Conservation (phyloP, 2,113 vertebrate genomes). For the Eidolon helvum region DNA sequence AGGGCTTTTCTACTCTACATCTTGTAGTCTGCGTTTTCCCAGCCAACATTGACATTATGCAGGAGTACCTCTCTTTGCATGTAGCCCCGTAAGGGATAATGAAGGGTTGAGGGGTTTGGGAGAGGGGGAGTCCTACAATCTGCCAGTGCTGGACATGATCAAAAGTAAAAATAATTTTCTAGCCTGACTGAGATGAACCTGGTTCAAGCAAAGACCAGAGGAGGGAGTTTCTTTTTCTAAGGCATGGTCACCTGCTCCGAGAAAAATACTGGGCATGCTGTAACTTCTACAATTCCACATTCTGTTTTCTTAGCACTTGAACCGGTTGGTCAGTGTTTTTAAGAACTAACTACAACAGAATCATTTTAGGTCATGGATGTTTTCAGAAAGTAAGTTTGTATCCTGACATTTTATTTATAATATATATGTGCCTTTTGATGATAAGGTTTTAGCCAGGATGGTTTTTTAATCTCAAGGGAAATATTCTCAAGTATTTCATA, state of each 20-base stretch:
- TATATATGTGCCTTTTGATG: conserved; percentile 5
- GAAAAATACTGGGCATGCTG: conserved; percentile 17
- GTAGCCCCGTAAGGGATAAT: neutral
- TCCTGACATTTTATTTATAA: conserved; percentile 21
- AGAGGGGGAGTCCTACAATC: neutral
- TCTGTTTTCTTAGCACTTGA: conserved; percentile 34
- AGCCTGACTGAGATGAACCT: neutral
- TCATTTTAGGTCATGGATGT: conserved; percentile 33
- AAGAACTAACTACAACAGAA: conserved; percentile 36
- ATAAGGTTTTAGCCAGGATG: conserved; percentile 22
- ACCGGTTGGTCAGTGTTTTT: neutral
- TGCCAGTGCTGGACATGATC: neutral
- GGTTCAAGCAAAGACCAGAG: conserved; percentile 18
- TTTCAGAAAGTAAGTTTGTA: conserved; percentile 39
- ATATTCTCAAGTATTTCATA: conserved; percentile 42
- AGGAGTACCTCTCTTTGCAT: neutral
- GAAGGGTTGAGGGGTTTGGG: too few relatives aligned
- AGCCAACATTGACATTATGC: neutral
- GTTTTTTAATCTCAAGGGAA: conserved; percentile 47
- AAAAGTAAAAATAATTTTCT: conserved; percentile 31
- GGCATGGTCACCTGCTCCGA: neutral
- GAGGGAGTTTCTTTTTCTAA: conserved; percentile 39
- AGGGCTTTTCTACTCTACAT: neutral
- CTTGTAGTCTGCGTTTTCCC: neutral
- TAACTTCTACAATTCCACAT: neutral